A percentile compares a stretch with the other conserved stretches of the same genome.
Conservation (phyloP, 2,888 invertebrate species). For the Didymodactylos carnosus region DNA sequence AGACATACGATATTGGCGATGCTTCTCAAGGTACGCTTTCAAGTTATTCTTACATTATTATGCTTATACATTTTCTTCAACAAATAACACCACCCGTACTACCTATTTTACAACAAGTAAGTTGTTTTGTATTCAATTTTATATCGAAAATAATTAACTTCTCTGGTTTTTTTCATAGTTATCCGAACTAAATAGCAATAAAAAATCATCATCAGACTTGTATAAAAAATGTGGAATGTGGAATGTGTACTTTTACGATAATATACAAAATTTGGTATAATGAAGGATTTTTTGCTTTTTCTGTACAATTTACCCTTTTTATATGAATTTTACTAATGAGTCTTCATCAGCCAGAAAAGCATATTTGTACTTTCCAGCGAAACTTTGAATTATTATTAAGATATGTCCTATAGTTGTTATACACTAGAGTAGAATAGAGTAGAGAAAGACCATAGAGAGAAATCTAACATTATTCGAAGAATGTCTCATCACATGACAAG, state of each 20-base stretch:
- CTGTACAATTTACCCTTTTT: neutral
- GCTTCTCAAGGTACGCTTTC: conserved; percentile 44
- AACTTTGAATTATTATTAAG: too few species aligned
- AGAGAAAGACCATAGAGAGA: too few species aligned
- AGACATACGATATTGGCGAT: conserved; percentile 41
- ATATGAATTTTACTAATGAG: too few species aligned
- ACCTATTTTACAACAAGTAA: conserved; percentile 41
- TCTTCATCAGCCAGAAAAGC: too few species aligned
- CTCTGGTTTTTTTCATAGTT: neutral
- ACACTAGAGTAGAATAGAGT: too few species aligned
- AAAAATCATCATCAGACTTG: too few species aligned
- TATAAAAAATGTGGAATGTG: neutral
- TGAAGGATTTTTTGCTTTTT: neutral
- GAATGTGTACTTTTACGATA: neutral
- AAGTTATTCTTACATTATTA: conserved; percentile 43
- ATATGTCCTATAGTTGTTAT: too few species aligned
- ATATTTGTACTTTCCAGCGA: too few species aligned
- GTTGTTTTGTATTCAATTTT: neutral
- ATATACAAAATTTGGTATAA: neutral
- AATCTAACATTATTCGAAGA: too few species aligned
- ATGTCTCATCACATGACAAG: too few species aligned
- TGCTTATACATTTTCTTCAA: conserved; percentile 44
- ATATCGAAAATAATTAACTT: too few species aligned
- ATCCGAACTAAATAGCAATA: neutral
- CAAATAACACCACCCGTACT: conserved; percentile 40